These are phyloP conservation scores for Trochalopteron elliotii DNA, from an alignment of 2,113 vertebrate species.

Conservation along the genomic window DNA sequence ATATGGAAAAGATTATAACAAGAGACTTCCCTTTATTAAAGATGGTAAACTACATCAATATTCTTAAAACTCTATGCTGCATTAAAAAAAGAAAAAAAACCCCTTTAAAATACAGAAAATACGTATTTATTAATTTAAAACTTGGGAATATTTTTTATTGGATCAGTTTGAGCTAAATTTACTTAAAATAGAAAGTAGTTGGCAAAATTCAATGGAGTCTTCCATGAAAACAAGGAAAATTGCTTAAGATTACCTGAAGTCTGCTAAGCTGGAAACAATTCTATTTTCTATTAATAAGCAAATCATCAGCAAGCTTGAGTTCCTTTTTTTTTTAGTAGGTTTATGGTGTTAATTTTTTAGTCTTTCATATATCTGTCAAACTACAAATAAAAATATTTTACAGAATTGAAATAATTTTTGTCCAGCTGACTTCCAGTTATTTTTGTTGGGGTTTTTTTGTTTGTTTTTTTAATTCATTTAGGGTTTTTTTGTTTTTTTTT, in stretches of 20 bases:
- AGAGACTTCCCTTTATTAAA: not conserved
- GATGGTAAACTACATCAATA: not conserved
- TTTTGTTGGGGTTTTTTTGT: too few relatives aligned
- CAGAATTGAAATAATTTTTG: not conserved
- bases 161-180: not conserved
- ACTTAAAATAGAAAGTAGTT: not conserved
- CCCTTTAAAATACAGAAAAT: not conserved
- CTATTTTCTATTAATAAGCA: not conserved
- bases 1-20: not conserved
- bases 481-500: too few relatives aligned
- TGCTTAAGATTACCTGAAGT: not conserved
- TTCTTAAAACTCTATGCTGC: not conserved
- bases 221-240: not conserved
- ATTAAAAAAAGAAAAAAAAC: not conserved
- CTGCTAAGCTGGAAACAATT: fast-evolving
- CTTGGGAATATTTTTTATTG: not conserved
- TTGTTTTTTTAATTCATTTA: too few relatives aligned
- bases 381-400: not conserved
- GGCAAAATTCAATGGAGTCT: not conserved
- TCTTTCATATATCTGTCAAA: not conserved
- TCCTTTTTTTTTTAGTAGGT: not conserved
- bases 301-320: not conserved
- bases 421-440: not conserved
- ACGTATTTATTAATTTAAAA: not conserved
- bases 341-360: fast-evolving